Conservation (phyloP, 2,888 invertebrate genomes). For the Stenchaetothrips biformis region DNA sequence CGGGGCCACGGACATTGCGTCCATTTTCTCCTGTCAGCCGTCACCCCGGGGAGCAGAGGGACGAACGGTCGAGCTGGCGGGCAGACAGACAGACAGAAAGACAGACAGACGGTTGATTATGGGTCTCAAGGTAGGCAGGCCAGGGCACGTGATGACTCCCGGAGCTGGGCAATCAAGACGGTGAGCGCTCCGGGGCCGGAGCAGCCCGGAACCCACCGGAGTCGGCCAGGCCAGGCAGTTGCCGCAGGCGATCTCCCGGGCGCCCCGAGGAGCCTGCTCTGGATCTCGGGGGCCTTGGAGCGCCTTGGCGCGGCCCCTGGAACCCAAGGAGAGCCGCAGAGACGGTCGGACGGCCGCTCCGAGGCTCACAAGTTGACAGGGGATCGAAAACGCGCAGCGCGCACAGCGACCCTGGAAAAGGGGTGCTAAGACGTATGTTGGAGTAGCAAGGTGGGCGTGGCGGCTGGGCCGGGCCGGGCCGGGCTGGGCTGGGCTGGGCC, state of each 20-base stretch:
- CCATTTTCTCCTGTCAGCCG: no score
- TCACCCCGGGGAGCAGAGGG: no score
- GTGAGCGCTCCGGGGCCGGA: not conserved
- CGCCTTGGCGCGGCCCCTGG: not conserved
- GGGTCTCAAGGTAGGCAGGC: not conserved
- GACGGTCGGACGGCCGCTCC: not conserved
- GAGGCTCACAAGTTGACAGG: slow-evolving; percentile 9
- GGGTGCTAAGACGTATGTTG: slow-evolving; percentile 12
- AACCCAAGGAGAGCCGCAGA: not conserved
- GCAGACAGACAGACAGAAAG: not conserved
- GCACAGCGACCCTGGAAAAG: not conserved
- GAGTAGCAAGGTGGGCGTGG: not conserved
- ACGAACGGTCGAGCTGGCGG: no score
- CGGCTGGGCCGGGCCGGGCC: not conserved
- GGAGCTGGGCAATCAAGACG: slow-evolving; percentile 8
- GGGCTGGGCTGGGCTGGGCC: not conserved
- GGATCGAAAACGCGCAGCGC: slow-evolving; percentile 7
- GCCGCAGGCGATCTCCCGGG: not conserved
- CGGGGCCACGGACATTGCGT: no score
- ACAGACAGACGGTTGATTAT: not conserved
- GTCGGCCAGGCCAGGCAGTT: not conserved
- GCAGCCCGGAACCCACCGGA: no score
- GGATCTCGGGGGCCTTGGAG: not conserved
- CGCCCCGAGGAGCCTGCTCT: not conserved
- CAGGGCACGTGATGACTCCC: not conserved